Evolutionary conservation across 1,140 invertebrate species (phyloP), one percentile per base, ranked within the genome.

Genomic region (Acarapis woodi): DNA sequence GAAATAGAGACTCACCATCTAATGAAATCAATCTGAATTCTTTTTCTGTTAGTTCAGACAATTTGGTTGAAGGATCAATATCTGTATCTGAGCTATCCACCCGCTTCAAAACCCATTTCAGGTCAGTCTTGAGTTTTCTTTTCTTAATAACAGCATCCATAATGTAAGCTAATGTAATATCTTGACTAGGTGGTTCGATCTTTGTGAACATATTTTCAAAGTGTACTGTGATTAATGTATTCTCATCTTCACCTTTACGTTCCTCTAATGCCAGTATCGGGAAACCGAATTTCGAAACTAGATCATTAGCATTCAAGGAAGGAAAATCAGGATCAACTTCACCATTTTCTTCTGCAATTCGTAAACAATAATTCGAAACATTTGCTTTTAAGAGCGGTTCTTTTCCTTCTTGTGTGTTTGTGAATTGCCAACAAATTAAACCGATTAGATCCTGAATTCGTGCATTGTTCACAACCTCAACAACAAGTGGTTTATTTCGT

Each of bases 321-420:
- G 83, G 80, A 53, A 94, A 90, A 47, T 87, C 83, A 55, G 66
- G 68, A 54, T 85, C 79, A 25, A 88, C 75, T 57, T 88, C 83
- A n/a, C 85, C 85, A 55, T 88, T 82, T 50, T 93, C 85, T 60
- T 93, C 85, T 14, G 76, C 80, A 48, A 90, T 82, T 49, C 78
- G 80, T 28, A 93, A 58, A 30, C 74, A 74, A 56, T 80, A 87
- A 45, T 68, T 46, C 29, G 55, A 49, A 5, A 31, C 26, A 21
- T 14, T 29, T 29, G 36, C 16, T 15, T 21, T 20, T 30, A 31
- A 16, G 10, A 29, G 16, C 2, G 36, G 36, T 29, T 37, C 36
- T 16, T 18, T 37, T 8, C 12, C 20, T 20, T 30, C 36, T n/a
- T n/a, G n/a, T n/a, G n/a, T n/a, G 16, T 37, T 37, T 19, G 55